Conservation (phyloP, 2,113 vertebrate genomes). For the Daboia siamensis region DNA sequence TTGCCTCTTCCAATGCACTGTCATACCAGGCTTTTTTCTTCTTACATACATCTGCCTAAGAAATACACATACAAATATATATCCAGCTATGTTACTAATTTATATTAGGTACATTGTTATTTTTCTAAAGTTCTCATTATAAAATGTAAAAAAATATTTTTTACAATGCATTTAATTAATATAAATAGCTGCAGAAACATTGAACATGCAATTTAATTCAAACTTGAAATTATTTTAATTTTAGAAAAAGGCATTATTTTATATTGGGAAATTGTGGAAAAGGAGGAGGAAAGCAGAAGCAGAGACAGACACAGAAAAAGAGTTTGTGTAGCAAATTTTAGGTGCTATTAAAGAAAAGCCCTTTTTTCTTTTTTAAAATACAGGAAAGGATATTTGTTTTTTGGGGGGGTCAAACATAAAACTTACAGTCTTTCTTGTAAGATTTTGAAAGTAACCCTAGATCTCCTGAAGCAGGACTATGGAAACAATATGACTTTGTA, state of each 20-base stretch:
- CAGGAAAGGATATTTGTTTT: not conserved
- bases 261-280: not conserved
- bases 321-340: not conserved
- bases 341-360: not conserved
- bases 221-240: not conserved
- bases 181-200: not conserved
- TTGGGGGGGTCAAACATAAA: not conserved
- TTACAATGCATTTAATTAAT: not conserved
- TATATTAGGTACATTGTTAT: not conserved
- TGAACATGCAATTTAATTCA: not conserved
- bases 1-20: constrained; percentile 62
- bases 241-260: not conserved
- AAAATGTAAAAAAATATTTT: not conserved
- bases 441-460: not conserved
- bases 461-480: not conserved
- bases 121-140: not conserved
- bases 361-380: not conserved
- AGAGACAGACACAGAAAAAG: not conserved
- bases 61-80: constrained; percentile 8
- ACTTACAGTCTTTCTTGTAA: not conserved
- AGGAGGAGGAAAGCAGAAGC: not conserved
- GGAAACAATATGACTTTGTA: not conserved
- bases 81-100: not conserved
- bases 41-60: constrained; percentile 51
- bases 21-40: constrained; percentile 49